These are phyloP conservation scores for Steatocranus sp. DNA, from an alignment of 2,797 vertebrate species.

Conservation along the genomic window DNA sequence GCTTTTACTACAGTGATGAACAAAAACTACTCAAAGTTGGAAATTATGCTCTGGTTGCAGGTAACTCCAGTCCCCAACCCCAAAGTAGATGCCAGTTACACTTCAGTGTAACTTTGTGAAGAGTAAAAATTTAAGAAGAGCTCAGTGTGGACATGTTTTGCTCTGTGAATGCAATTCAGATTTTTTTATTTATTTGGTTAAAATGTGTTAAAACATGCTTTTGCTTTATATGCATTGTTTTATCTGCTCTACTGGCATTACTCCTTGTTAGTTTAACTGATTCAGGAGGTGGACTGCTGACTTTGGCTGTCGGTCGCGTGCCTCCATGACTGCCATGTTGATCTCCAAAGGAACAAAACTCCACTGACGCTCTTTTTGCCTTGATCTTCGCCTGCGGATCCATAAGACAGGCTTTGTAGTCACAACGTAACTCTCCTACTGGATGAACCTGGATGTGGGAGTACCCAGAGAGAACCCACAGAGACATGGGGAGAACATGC, in stretches of 20 bases:
- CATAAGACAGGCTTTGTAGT: not conserved
- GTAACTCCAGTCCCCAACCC: not conserved
- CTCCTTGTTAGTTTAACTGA: not conserved
- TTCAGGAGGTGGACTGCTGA: not conserved
- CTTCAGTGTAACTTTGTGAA: not conserved
- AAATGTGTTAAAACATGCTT: not conserved
- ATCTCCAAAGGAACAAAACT: not conserved
- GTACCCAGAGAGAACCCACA: not conserved
- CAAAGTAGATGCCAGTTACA: not conserved
- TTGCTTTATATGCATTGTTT: not conserved
- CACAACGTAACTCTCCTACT: not conserved
- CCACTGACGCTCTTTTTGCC: not conserved
- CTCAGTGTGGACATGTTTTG: not conserved
- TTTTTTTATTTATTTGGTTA: not conserved
- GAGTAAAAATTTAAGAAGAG: not conserved
- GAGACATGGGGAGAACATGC: not conserved
- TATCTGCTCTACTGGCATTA: not conserved
- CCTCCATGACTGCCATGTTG: not conserved
- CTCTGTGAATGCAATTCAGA: not conserved
- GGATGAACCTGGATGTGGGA: not conserved
- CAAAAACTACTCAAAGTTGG: not conserved
- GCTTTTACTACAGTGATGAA: not conserved
- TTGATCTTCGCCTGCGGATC: accelerated
- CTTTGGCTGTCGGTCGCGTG: not conserved
- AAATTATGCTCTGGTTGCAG: not conserved